phyloP scores from a whole-genome alignment of 1,140 invertebrate species.

The Saccostrea glomerata region DNA sequence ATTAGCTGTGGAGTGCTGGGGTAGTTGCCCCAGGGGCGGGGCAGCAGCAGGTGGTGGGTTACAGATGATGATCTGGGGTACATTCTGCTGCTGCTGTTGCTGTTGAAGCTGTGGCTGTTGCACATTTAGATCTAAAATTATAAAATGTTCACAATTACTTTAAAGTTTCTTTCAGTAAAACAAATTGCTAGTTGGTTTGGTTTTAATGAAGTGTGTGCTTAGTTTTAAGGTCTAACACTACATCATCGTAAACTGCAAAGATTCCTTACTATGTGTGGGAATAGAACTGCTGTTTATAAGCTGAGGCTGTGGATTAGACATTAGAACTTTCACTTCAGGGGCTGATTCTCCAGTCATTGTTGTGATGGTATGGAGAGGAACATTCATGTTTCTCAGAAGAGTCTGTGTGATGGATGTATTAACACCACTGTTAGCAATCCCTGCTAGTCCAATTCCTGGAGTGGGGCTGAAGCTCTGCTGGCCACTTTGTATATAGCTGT shows the following conservation, averaged over 20 bases:
- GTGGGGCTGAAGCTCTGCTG: not conserved
- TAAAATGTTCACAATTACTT: not conserved
- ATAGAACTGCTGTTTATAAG: not conserved
- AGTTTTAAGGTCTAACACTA: no score
- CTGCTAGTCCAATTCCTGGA: not conserved
- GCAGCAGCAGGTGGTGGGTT: not conserved
- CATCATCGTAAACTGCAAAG: not conserved
- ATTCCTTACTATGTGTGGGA: not conserved
- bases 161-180: no score
- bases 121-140: constrained; percentile 13
- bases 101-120: not conserved
- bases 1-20: not conserved
- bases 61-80: constrained; percentile 19
- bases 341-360: not conserved
- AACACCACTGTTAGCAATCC: not conserved
- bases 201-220: no score
- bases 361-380: constrained; percentile 9
- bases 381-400: constrained; percentile 21
- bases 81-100: not conserved
- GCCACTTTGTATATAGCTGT: not conserved
- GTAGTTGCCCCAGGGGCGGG: not conserved
- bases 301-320: not conserved
- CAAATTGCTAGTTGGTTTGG: no score
- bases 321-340: not conserved
- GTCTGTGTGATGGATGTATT: constrained; percentile 8